Evolutionary conservation across 2,113 vertebrate genomes (phyloP), one percentile per base, ranked within the genome.

Genomic region (Aramus guarauna): DNA sequence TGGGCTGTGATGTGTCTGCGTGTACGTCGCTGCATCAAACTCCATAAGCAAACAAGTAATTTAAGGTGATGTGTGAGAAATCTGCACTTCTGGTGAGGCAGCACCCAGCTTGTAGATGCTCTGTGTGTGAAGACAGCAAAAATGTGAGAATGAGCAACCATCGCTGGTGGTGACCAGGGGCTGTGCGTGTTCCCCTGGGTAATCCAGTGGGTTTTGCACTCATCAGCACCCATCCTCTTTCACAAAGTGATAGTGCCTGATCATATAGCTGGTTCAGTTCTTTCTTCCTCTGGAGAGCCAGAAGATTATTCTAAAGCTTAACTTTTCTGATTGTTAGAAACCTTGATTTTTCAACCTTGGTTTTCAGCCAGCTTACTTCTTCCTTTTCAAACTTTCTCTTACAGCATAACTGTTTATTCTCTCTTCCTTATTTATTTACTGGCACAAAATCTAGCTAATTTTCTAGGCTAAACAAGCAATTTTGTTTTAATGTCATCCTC

Each of bases 391-490:
- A 12, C 17, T 67, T 45, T 47, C n/a, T 37, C 41, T 36, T 45
- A 4, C 3, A 48, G 30, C 8, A 4, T 37, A 87, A 45, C 27
- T 18, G 9, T 24, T 84, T 18, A 24, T 66, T 47, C 15, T 26
- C 24, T 53, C 45, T 62, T 15, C 47, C 36, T 69, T 41, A 3
- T 75, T 79, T 86, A 73, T 91, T 73, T 77, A 11, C 36, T 91
- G 87, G 36, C 73, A 81, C 14, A 39, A 77, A 58, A 53, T 81
- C 73, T 58, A 81, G 36, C n/a, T 76, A 32, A 81, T 74, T 92
- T 95, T 55, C 56, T 15, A 55, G 56, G 77, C 52, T 85, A 91
- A 95, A 74, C 62, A 75, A 93, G 77, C 37, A 85, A 67, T 87
- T 93, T 55, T 78, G 37, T 13, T 81, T 63, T 53, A 32, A 41